A percentile compares a stretch with the other conserved stretches of the same genome.
Conservation (phyloP, 1,140 invertebrate genomes). For the Melitaea cinxia region DNA sequence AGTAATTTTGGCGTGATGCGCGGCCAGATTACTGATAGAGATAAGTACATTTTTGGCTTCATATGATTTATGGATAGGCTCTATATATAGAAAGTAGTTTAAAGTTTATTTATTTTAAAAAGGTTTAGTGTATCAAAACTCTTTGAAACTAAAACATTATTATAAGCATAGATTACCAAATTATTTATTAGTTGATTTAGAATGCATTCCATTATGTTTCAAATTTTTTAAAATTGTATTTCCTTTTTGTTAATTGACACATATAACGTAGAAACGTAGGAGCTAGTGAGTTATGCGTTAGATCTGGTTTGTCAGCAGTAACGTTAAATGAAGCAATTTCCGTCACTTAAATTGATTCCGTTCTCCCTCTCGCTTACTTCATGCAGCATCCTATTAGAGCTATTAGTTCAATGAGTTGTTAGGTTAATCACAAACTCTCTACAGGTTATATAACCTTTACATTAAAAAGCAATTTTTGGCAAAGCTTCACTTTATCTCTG, state of each 20-base stretch:
- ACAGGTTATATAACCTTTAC: constrained; percentile 18
- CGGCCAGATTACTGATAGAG: too few relatives aligned
- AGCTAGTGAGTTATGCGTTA: constrained; percentile 26
- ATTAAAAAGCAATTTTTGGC: constrained; percentile 14
- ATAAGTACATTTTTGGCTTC: too few relatives aligned
- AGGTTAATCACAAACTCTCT: constrained; percentile 29
- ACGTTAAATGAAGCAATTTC: constrained; percentile 66
- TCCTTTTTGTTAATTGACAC: background rate
- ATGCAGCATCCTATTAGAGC: constrained; percentile 45
- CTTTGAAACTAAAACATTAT: too few relatives aligned
- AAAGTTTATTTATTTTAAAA: too few relatives aligned
- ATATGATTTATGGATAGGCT: too few relatives aligned
- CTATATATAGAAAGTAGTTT: too few relatives aligned
- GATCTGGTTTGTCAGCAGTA: constrained; percentile 51
- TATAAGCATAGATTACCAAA: too few relatives aligned
- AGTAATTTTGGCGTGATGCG: too few relatives aligned
- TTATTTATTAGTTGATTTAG: too few relatives aligned
- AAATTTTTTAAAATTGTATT: background rate
- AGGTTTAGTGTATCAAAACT: too few relatives aligned
- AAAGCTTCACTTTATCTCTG: constrained; percentile 7
- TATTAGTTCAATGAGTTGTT: constrained; percentile 38
- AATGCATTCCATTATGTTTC: background rate
- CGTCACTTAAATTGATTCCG: constrained; percentile 58
- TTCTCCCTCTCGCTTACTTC: constrained; percentile 30
- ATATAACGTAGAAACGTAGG: background rate